A percentile compares a stretch with the other conserved stretches of the same genome.
phyloP scores from a whole-genome alignment of 1,140 invertebrate genomes.

The Paraescarpia echinospica region DNA sequence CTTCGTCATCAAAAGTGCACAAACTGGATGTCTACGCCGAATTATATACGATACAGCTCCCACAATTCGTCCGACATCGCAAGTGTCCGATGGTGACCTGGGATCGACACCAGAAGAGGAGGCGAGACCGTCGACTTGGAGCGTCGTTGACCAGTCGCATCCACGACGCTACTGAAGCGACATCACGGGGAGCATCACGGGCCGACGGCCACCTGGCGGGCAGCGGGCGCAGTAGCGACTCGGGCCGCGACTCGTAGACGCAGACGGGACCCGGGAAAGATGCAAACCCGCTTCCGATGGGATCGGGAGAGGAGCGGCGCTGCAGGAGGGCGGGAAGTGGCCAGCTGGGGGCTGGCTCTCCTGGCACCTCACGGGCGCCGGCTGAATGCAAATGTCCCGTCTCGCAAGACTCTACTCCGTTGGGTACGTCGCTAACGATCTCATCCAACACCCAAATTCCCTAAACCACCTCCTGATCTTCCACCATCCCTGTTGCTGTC shows the following conservation, averaged over 20 bases:
- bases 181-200: neutral
- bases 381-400: neutral
- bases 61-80: too few relatives aligned
- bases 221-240: too few relatives aligned
- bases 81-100: neutral
- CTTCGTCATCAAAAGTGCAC: neutral
- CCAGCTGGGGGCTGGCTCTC: neutral
- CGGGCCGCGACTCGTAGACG: neutral
- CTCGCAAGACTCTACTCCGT: neutral
- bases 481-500: neutral
- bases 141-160: neutral
- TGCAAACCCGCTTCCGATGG: neutral
- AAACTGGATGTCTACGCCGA: too few relatives aligned
- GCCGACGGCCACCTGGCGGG: neutral
- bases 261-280: neutral
- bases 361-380: too few relatives aligned
- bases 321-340: too few relatives aligned
- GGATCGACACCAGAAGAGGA: neutral
- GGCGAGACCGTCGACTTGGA: neutral
- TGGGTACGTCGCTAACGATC: neutral
- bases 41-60: too few relatives aligned
- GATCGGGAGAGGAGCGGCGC: neutral
- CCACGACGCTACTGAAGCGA: neutral
- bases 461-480: too few relatives aligned
- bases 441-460: neutral